Evolutionary conservation across 1,140 invertebrate genomes (phyloP).

Genomic region (Bombus fervidus): DNA sequence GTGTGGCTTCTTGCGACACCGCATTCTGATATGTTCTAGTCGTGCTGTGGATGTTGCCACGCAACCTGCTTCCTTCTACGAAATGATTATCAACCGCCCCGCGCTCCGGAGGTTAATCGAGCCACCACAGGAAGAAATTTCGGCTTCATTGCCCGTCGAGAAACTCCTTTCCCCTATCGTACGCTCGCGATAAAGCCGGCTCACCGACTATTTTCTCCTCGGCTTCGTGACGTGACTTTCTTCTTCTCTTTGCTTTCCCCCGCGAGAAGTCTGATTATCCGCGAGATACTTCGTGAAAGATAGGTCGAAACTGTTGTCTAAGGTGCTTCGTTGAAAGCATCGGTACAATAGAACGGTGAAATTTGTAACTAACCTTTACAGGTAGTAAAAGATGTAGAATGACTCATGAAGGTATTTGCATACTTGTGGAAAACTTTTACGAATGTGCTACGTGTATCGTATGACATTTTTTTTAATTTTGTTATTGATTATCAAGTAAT

Average conservation of each 20-base stretch:
- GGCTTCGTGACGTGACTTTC: neutral
- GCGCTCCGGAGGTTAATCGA: conserved; percentile 31
- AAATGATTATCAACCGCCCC: conserved; percentile 16
- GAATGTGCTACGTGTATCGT: no score
- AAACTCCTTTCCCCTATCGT: conserved; percentile 36
- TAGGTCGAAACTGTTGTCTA: neutral
- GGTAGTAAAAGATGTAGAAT: no score
- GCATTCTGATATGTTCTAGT: conserved; percentile 50
- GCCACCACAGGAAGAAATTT: conserved; percentile 45
- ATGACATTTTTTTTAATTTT: no score
- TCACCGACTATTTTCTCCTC: neutral
- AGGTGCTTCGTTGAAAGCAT: neutral
- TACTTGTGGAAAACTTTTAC: no score
- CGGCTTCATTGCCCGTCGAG: conserved; percentile 17
- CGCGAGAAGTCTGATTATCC: neutral
- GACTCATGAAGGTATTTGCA: no score
- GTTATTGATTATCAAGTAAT: no score
- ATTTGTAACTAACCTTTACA: neutral
- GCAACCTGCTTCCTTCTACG: conserved; percentile 25
- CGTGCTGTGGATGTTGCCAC: neutral
- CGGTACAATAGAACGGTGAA: neutral
- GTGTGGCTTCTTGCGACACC: conserved; percentile 46
- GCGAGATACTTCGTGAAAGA: no score
- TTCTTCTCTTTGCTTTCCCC: neutral
- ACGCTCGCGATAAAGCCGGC: conserved; percentile 11